Evolutionary conservation across 30 jellyfish, hydroid and myxozoan species (phyloP), one percentile per base, ranked within the genome.

Genomic region (Hydractinia echinata): DNA sequence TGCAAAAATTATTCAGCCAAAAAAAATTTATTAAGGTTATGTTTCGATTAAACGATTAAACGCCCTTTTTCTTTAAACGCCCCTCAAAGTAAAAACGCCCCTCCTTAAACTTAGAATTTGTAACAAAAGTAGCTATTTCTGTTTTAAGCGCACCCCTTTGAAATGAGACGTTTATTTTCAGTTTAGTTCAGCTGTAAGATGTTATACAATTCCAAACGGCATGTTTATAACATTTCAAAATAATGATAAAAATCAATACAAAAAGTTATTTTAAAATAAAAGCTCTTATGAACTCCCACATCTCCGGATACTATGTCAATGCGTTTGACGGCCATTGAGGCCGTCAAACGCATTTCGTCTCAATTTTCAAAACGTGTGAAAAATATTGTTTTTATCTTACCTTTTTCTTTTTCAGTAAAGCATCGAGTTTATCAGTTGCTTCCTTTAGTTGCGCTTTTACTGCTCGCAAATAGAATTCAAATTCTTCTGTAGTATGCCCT

Each of bases 391-490:
- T n/a, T 55, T 7, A 4, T 51, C 85, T 13, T 48, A 89, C 96
- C 90, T 55, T 82, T 79, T 83, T 68, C 55, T 89, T 94, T 56
- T 84, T 89, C 76, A 67, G 72, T 13, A 89, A 83, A 21, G 53
- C 82, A 48, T 79, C 66, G 67, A 82, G 79, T 44, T 81, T 79
- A 54, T 89, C 96, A 19, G 69, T 83, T 76, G 90, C 78, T 11
- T 94, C 83, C 84, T 83, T 89, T 85, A 78, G 78, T 81, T 82
- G 83, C 48, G 94, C 86, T 66, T 82, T 89, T 58, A 89, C 71
- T 70, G 96, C 83, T 16, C 88, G 86, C 84, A 89, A 66, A 74
- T 89, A 89, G 60, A 89, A 72, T 50, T 89, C 96, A 58, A 83
- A 89, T 20, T 89, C 96, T 73, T 89, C 96, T 88, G 67, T 82